Evolutionary conservation across 1,140 invertebrate genomes (phyloP).

Genomic region (Cecropterus lyciades): DNA sequence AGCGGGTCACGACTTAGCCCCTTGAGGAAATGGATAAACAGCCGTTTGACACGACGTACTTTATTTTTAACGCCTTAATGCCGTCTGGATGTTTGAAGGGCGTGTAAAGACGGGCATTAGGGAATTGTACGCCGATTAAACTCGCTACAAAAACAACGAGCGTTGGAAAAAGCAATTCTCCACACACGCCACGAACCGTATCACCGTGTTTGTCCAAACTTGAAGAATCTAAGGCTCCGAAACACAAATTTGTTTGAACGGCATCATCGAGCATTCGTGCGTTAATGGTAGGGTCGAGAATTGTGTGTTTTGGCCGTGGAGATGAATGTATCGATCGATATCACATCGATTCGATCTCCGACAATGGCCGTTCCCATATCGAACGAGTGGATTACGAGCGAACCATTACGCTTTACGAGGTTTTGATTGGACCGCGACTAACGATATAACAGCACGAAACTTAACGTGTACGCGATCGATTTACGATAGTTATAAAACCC

Average conservation of each 20-base stretch:
- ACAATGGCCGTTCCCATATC: slow-evolving; percentile 76
- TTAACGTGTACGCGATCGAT: slow-evolving; percentile 52
- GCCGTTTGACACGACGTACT: slow-evolving; percentile 33
- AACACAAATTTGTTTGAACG: slow-evolving; percentile 18
- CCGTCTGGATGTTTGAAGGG: slow-evolving; percentile 34
- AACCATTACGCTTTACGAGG: slow-evolving; percentile 71
- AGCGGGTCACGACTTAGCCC: slow-evolving; percentile 20
- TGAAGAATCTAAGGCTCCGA: slow-evolving; percentile 27
- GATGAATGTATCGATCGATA: slow-evolving; percentile 44
- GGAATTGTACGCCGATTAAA: slow-evolving; percentile 29
- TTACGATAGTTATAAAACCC: slow-evolving; percentile 64
- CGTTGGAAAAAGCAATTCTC: slow-evolving; percentile 60
- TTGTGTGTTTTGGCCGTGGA: slow-evolving; percentile 26
- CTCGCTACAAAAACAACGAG: slow-evolving; percentile 51
- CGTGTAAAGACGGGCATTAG: slow-evolving; percentile 37
- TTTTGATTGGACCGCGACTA: slow-evolving; percentile 72
- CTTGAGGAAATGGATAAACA: slow-evolving; percentile 33
- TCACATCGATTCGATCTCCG: slow-evolving; percentile 49
- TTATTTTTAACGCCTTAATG: slow-evolving; percentile 38
- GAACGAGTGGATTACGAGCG: slow-evolving; percentile 67
- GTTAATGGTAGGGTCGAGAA: slow-evolving; percentile 32
- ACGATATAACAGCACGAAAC: slow-evolving; percentile 70
- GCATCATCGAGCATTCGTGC: background rate
- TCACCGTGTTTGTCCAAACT: slow-evolving; percentile 68
- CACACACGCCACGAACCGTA: slow-evolving; percentile 64